A percentile compares a stretch with the other conserved stretches of the same genome.
These are phyloP conservation scores for Aspidiotus rigidus DNA, from an alignment of 2,888 invertebrate species.

Conservation along the genomic window DNA sequence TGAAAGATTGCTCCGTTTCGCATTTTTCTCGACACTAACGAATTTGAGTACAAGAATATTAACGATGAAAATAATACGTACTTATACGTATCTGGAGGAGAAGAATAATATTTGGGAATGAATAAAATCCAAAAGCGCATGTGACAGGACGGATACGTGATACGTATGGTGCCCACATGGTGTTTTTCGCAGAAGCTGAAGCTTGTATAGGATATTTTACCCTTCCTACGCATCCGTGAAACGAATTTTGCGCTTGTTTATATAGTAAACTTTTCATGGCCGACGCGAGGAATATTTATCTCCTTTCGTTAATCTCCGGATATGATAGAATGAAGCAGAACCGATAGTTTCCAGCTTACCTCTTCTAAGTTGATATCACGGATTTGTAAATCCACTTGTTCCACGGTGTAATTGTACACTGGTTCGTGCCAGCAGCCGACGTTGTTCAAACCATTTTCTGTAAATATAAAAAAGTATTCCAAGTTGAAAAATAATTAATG, in stretches of 20 bases:
- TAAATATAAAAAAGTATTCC: too few relatives aligned
- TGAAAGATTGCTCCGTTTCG: slow-evolving; percentile 54
- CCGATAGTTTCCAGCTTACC: slow-evolving; percentile 34
- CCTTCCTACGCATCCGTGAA: too few relatives aligned
- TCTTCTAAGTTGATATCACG: slow-evolving; percentile 37
- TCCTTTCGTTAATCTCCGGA: background rate
- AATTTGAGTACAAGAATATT: background rate
- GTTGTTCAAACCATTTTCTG: slow-evolving; percentile 7
- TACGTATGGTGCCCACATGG: too few relatives aligned
- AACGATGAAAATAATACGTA: background rate
- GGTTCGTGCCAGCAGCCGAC: slow-evolving; percentile 39
- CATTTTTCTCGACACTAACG: slow-evolving; percentile 50
- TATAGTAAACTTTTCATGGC: background rate
- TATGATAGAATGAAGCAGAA: background rate
- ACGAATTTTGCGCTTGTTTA: background rate
- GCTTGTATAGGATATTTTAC: too few relatives aligned
- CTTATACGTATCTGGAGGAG: background rate
- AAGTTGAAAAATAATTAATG: too few relatives aligned
- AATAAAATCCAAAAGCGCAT: too few relatives aligned
- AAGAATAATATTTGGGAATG: background rate
- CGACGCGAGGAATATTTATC: background rate
- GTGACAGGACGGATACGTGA: too few relatives aligned
- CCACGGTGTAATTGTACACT: slow-evolving; percentile 38
- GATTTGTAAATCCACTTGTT: slow-evolving; percentile 38
- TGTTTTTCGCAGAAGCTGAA: too few relatives aligned